Base-by-base conservation (phyloP, 1,140 invertebrate genomes). In the Dinoponera quadriceps region DNA sequence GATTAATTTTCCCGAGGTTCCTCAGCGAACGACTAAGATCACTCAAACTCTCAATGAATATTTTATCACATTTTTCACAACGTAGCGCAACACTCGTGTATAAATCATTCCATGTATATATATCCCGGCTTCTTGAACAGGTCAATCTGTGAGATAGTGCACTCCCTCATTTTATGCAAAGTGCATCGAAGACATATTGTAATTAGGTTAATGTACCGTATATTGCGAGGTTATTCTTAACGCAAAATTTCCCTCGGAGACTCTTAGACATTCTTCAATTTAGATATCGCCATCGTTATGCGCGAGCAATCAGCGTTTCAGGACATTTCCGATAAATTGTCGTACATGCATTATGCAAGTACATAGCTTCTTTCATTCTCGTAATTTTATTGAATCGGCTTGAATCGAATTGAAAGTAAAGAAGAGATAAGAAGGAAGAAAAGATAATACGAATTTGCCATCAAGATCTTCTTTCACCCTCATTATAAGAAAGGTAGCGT, bases 201-300 rank as follows among this genome's bases (percentile, higher is more conserved):
- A 80, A 72, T 84, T 63, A 59, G 82, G 59, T 80, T 85, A 85
- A 85, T 66, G 82, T 83, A 78, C 9, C 27, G 27, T 60, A 48
- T 48, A 59, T 54, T 18, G 20, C 22, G 25, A 20, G 22, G 29
- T 68, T 72, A 54, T n/a, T 33, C 18, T 48, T 66, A 80, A 78
- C 44, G 48, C 33, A 54, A 54, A 48, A 66, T 77, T 51, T n/a
- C 60, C 60, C 9, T 38, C 27, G 5, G 29, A 66, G 74, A 38
- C 60, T 44, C 38, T 55, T 77, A 62, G 38, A 1, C 20, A 77
- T 66, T 66, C 48, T 77, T 66, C 65, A 54, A 77, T 66, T 77
- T 77, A 33, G 38, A 44, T 55, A 77, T 77, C 25, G 20, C 20
- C 60, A 18, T 51, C 49, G 66, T 66, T 66, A 25, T 13, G 54